Evolutionary conservation across 2,797 vertebrate species (phyloP).

Genomic region (Labeo calbasu): DNA sequence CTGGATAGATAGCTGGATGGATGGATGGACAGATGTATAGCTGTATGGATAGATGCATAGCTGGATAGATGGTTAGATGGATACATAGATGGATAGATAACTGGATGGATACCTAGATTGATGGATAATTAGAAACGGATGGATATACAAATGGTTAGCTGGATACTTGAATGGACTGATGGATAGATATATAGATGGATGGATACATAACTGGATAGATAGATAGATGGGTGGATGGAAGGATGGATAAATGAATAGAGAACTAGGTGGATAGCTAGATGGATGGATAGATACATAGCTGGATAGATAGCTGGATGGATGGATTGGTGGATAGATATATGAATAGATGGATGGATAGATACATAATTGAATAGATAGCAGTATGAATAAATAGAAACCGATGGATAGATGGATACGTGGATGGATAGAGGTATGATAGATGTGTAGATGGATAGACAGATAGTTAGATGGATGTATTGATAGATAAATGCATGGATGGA

Average conservation of each 20-base stretch:
- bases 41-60: rapidly evolving
- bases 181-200: neutral
- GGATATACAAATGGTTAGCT: neutral
- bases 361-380: too few species aligned
- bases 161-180: neutral
- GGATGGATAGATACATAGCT: neutral
- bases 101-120: neutral
- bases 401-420: neutral
- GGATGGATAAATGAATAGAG: too few species aligned
- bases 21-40: neutral
- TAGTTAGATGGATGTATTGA: rapidly evolving
- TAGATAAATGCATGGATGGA: neutral
- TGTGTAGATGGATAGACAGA: too few species aligned
- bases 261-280: too few species aligned
- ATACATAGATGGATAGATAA: neutral
- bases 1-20: too few species aligned
- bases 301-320: neutral
- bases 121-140: too few species aligned
- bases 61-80: neutral
- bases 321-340: neutral
- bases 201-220: neutral
- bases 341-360: neutral
- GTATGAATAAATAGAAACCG: too few species aligned
- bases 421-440: too few species aligned
- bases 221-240: neutral